phyloP scores from a whole-genome alignment of 2,113 vertebrate species.

The Hyaena hyaena region DNA sequence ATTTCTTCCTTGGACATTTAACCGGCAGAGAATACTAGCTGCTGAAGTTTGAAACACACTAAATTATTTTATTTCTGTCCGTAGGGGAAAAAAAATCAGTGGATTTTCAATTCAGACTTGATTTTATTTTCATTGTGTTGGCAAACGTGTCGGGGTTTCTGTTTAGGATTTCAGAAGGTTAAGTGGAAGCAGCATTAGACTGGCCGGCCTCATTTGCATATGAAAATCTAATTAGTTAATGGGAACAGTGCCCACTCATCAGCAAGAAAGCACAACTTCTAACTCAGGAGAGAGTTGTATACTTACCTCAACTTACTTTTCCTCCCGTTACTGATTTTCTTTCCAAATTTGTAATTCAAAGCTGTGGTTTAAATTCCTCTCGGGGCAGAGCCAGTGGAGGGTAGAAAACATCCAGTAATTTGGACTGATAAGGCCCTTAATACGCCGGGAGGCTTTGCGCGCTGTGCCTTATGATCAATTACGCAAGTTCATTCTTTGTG shows the following conservation, averaged over 20 bases:
- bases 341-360: background rate
- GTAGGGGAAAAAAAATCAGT: conserved; percentile 71
- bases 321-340: background rate
- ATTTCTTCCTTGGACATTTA: conserved; percentile 72
- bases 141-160: conserved; percentile 76
- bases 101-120: conserved; percentile 68
- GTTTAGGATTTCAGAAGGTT: conserved; percentile 77
- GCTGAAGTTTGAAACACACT: conserved; percentile 74
- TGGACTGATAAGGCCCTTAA: background rate
- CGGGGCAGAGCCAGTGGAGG: background rate
- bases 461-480: background rate
- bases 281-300: background rate
- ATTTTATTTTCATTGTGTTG: conserved; percentile 80
- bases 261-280: background rate
- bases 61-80: conserved; percentile 78
- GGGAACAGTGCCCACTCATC: background rate
- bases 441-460: background rate
- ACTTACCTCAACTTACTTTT: background rate
- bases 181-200: background rate
- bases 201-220: background rate
- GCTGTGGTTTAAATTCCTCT: background rate
- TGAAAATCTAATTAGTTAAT: background rate
- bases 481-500: background rate
- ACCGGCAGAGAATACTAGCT: conserved; percentile 69
- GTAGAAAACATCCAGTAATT: background rate